Evolutionary conservation across 2,113 vertebrate species (phyloP).

Genomic region (Marmota monax): DNA sequence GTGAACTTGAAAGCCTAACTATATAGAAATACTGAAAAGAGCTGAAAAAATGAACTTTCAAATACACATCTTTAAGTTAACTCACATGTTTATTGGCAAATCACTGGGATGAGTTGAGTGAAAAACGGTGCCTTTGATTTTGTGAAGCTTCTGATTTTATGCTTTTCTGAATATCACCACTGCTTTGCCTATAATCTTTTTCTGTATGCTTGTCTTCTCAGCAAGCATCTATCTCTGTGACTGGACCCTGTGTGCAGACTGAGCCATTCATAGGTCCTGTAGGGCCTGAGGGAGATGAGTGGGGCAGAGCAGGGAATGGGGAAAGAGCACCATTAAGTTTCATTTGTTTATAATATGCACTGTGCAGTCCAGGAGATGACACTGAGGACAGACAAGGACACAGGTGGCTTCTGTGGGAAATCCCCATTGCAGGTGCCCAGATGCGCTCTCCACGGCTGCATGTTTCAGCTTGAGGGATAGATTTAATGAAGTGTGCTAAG

Average conservation of each 20-base stretch:
- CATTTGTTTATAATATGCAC: background rate
- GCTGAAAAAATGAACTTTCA: constrained; percentile 28
- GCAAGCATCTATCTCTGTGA: background rate
- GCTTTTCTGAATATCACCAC: background rate
- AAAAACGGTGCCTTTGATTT: background rate
- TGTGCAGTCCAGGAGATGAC: background rate
- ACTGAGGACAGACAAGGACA: background rate
- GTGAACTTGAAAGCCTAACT: background rate
- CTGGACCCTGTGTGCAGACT: background rate
- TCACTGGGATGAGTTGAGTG: background rate
- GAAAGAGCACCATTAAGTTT: background rate
- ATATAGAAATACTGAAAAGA: constrained; percentile 44
- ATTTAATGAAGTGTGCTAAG: background rate
- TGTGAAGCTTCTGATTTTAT: background rate
- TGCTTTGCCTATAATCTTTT: background rate
- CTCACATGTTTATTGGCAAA: background rate
- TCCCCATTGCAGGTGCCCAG: background rate
- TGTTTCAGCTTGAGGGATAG: background rate
- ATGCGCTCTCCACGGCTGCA: background rate
- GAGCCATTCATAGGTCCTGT: background rate
- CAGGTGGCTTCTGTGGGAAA: background rate
- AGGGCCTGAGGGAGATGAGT: background rate
- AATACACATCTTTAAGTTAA: background rate
- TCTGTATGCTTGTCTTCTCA: background rate
- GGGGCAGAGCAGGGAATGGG: background rate